phyloP scores from a whole-genome alignment of 1,140 invertebrate genomes.

The Phenacoccus solenopsis region DNA sequence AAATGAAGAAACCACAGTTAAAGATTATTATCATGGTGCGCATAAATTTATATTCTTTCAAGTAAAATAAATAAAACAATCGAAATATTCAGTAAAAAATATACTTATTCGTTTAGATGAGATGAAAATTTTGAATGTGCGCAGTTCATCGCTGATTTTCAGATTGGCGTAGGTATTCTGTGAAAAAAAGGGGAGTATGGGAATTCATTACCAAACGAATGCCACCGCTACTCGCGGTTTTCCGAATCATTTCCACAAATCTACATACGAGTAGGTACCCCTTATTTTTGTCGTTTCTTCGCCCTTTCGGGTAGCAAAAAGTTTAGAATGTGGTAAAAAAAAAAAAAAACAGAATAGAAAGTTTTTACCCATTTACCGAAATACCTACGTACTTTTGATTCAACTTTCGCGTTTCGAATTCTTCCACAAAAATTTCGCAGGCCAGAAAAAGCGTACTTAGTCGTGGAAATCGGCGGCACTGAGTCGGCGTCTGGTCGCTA shows the following conservation, averaged over 20 bases:
- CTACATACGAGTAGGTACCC: neutral
- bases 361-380: neutral
- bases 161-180: neutral
- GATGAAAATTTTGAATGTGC: too few relatives aligned
- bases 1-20: too few relatives aligned
- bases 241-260: neutral
- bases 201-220: neutral
- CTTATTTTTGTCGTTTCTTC: neutral
- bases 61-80: too few relatives aligned
- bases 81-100: too few relatives aligned
- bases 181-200: neutral
- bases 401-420: neutral
- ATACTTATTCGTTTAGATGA: too few relatives aligned
- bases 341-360: neutral
- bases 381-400: neutral
- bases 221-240: neutral
- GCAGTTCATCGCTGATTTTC: neutral
- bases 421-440: neutral
- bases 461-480: neutral
- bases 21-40: too few relatives aligned
- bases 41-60: too few relatives aligned
- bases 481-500: constrained; percentile 16
- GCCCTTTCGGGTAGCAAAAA: neutral
- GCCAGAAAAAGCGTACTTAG: neutral
- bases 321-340: neutral